Evolutionary conservation across 2,888 invertebrate genomes (phyloP), one percentile per base, ranked within the genome.

Genomic region (Apodemia hepburni): DNA sequence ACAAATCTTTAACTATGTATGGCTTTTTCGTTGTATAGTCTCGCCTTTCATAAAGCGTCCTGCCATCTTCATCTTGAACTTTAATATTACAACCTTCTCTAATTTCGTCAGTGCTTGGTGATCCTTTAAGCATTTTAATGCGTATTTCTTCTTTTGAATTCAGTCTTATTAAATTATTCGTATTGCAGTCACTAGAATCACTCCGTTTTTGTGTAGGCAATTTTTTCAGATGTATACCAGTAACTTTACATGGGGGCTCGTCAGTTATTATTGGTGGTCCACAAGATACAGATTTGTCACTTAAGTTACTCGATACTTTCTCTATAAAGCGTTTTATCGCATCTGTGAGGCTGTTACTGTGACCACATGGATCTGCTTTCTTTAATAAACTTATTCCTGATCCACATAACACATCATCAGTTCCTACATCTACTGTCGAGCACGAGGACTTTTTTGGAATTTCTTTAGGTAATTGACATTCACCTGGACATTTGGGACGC

Each of bases 61-160:
- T 66, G 3, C 84, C 84, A 60, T 84, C 82, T 66, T 77, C 78
- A 68, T 85, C 84, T 73, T 77, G 73, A 0, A 84, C 79, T 70
- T 81, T 84, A 15, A 84, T 73, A 59, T 80, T 77, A 33, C 75
- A 62, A 2, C 70, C 71, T 65, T 81, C 77, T 70, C 79, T 74
- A 49, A 80, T 79, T 69, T 84, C 80, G 59, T 79, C 76, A 35
- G 78, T 80, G 63, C 80, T 84, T 15, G 76, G 74, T 0, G 77
- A 75, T 8, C 69, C 65, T 64, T 76, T 66, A 64, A 76, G 82
- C 51, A 80, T 66, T 64, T 73, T 75, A 35, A 84, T 77, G 0
- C 69, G 75, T 42, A 83, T 73, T 66, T 73, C 78, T 47, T 83
- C 83, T 15, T 73, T 69, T 2, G 79, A 81, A 66, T 70, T 74